Conservation (phyloP, 2,113 vertebrate species). For the Xenopus tropicalis region UCB_Xtro_10.0 CM004446.2:71139501-71140000, state of each 20-base stretch:
- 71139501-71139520: background rate
- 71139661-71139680: constrained; percentile 44
- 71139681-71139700: constrained; percentile 38
- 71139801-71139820: constrained; percentile 41
- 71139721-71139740: constrained; percentile 45
- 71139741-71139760: constrained; percentile 44
- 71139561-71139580: constrained; percentile 41
- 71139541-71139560: constrained; percentile 13
- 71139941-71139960: constrained; percentile 27
- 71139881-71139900: constrained; percentile 33
- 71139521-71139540: constrained; percentile 1
- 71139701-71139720: constrained; percentile 38
- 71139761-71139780: constrained; percentile 38
- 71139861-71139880: constrained; percentile 32
- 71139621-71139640: constrained; percentile 29
- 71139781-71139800: constrained; percentile 40
- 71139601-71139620: constrained; percentile 24
- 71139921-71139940: constrained; percentile 41
- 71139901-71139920: background rate
- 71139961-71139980: constrained; percentile 34
- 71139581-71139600: constrained; percentile 3
- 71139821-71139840: constrained; percentile 33
- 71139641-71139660: constrained; percentile 22
- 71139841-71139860: constrained; percentile 44
- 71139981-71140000: background rate